phyloP scores from a whole-genome alignment of 2,888 invertebrate species.

The Proisotoma minuta region DNA sequence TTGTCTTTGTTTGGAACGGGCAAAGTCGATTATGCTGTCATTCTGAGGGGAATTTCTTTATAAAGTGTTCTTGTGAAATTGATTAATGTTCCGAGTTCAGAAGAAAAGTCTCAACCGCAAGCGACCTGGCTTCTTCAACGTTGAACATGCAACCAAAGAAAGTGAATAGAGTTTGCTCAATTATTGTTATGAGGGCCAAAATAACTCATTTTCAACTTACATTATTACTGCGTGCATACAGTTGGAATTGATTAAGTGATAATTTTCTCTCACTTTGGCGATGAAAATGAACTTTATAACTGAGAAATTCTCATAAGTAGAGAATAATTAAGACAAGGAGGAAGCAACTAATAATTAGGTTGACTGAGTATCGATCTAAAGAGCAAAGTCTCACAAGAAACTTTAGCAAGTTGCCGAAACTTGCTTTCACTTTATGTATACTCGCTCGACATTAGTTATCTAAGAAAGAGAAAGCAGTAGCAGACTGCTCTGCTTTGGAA shows the following conservation, averaged over 20 bases:
- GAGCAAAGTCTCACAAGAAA: background rate
- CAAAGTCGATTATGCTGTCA: constrained; percentile 11
- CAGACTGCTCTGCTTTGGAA: too few species aligned
- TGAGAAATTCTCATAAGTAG: too few species aligned
- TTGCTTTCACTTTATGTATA: background rate
- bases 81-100: constrained; percentile 12
- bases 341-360: constrained; percentile 34
- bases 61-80: constrained; percentile 7
- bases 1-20: constrained; percentile 3
- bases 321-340: constrained; percentile 17
- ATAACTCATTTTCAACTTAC: too few species aligned
- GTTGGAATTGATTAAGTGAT: too few species aligned
- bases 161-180: background rate
- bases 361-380: constrained; percentile 28
- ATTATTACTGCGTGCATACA: too few species aligned
- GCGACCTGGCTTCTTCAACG: too few species aligned
- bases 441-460: too few species aligned
- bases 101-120: constrained; percentile 1
- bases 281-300: too few species aligned
- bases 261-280: too few species aligned
- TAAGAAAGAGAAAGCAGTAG: too few species aligned
- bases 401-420: background rate
- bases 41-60: constrained; percentile 6
- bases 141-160: too few species aligned
- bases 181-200: constrained; percentile 13